Evolutionary conservation across 2,888 invertebrate species (phyloP).

Genomic region (Cerceris rybyensis): DNA sequence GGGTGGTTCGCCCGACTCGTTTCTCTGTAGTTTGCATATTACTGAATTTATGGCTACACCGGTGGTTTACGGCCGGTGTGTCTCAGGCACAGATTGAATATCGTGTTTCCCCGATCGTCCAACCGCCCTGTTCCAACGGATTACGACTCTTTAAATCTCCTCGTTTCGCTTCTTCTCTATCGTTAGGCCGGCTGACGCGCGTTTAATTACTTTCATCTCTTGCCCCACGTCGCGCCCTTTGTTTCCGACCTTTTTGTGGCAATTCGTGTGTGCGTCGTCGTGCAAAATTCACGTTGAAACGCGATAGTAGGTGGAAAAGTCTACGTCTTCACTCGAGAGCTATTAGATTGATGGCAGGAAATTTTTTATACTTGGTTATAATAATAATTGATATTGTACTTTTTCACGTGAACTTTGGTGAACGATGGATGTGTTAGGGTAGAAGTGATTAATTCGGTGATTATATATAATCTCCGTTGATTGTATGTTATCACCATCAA

Average conservation of each 20-base stretch:
- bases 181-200: not conserved
- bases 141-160: conserved; percentile 24
- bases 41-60: conserved; percentile 52
- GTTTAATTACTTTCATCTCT: not conserved
- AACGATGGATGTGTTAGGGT: too few species aligned
- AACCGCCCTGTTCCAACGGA: conserved; percentile 1
- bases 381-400: too few species aligned
- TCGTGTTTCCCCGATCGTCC: conserved; percentile 44
- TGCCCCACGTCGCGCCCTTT: not conserved
- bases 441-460: too few species aligned
- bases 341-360: too few species aligned
- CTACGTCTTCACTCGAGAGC: too few species aligned
- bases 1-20: conserved; percentile 5
- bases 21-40: conserved; percentile 50
- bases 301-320: too few species aligned
- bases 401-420: too few species aligned
- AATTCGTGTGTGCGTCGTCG: too few species aligned
- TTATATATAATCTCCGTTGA: too few species aligned
- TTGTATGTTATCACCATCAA: too few species aligned
- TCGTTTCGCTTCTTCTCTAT: not conserved
- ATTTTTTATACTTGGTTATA: too few species aligned
- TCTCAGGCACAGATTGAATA: conserved; percentile 40
- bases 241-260: not conserved
- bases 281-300: too few species aligned
- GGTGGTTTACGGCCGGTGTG: conserved; percentile 37